Evolutionary conservation across 2,888 invertebrate species (phyloP).

Genomic region (Carpatolechia fugitivella): DNA sequence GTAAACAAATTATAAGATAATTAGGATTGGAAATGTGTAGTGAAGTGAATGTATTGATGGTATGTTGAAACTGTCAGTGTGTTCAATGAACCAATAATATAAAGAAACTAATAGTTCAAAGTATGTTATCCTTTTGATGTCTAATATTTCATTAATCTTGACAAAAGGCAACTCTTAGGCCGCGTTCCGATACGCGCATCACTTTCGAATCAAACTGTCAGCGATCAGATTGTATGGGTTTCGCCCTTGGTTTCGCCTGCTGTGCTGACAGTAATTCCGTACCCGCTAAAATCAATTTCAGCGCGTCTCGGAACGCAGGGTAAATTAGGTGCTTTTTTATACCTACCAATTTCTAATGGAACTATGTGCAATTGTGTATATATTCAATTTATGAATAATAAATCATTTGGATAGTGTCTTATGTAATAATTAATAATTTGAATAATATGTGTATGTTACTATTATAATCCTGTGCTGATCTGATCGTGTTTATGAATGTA

Average conservation of each 20-base stretch:
- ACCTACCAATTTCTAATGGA: conserved; percentile 42
- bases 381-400: conserved; percentile 33
- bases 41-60: conserved; percentile 19
- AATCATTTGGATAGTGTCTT: conserved; percentile 32
- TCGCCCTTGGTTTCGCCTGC: too few relatives aligned
- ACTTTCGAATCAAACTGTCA: too few relatives aligned
- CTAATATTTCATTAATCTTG: not conserved
- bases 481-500: conserved; percentile 9
- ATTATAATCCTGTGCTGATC: not conserved
- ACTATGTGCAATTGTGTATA: conserved; percentile 59
- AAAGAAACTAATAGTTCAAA: conserved; percentile 1
- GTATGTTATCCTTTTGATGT: conserved; percentile 2
- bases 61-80: conserved; percentile 33
- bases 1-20: not conserved
- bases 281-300: too few relatives aligned
- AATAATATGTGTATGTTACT: conserved; percentile 18
- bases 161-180: conserved; percentile 27
- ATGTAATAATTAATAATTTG: conserved; percentile 32
- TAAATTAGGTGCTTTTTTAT: conserved; percentile 56
- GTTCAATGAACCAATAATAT: conserved; percentile 12
- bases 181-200: too few relatives aligned
- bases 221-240: too few relatives aligned
- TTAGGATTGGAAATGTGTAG: conserved; percentile 7
- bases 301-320: too few relatives aligned
- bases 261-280: too few relatives aligned